phyloP scores from a whole-genome alignment of 2,888 invertebrate genomes.

The Lasioglossum figueresi region DNA sequence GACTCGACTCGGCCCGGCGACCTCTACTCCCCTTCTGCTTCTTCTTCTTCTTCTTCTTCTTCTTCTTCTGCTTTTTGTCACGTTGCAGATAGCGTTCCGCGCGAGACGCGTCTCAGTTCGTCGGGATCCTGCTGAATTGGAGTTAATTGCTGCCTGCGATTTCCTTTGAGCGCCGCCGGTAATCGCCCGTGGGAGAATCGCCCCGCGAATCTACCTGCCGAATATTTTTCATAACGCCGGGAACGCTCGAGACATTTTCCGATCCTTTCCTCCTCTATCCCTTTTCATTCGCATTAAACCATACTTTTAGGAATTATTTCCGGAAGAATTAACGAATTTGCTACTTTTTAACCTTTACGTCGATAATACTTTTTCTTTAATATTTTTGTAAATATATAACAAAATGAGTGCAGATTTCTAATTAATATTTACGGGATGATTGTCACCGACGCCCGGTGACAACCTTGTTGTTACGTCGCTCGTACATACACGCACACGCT shows the following conservation, averaged over 20 bases:
- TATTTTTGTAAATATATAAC: too few species aligned
- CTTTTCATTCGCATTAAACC: not conserved
- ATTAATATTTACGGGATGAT: too few species aligned
- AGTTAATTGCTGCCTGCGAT: conserved; percentile 66
- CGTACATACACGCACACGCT: too few species aligned
- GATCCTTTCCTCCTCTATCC: not conserved
- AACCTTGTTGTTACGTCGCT: too few species aligned
- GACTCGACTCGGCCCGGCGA: conserved; percentile 25
- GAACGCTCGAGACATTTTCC: not conserved
- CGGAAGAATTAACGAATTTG: not conserved
- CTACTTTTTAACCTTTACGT: not conserved
- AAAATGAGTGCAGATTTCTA: too few species aligned
- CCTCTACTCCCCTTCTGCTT: not conserved
- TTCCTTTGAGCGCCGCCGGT: conserved; percentile 69
- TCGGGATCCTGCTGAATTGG: conserved; percentile 39
- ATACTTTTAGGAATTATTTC: not conserved
- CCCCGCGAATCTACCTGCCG: not conserved
- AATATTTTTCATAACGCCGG: not conserved
- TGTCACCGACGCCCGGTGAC: too few species aligned
- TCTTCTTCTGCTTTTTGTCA: conserved; percentile 37
- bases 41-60: not conserved
- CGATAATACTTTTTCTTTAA: not conserved
- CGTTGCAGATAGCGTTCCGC: conserved; percentile 27
- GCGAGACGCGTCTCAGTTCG: conserved; percentile 2
- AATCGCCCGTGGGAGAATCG: conserved; percentile 52